Percentiles rank a stretch among this genome's conserved stretches.
Conservation (phyloP, 2,113 vertebrate species). For the Centropus bengalensis region DNA sequence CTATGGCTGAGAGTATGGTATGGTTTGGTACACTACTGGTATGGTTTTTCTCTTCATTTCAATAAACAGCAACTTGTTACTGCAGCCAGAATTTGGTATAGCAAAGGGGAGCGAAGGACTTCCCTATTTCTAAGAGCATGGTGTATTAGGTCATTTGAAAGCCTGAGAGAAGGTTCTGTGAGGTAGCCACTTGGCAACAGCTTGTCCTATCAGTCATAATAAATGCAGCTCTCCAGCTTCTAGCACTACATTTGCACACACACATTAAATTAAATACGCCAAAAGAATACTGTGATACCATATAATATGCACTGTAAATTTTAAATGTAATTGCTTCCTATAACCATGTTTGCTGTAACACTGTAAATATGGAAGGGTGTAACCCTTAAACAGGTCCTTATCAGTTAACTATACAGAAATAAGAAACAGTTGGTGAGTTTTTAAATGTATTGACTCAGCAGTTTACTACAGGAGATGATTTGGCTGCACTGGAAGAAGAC, state of each 20-base stretch:
- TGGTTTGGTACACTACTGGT: no score
- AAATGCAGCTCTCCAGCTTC: background rate
- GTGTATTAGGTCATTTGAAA: background rate
- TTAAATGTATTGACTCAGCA: conserved; percentile 55
- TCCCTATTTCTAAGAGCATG: background rate
- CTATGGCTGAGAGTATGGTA: background rate
- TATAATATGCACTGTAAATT: background rate
- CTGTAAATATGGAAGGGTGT: conserved; percentile 56
- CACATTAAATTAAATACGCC: background rate
- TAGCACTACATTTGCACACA: background rate
- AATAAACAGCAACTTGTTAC: background rate
- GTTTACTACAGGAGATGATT: conserved; percentile 21
- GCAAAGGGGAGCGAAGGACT: background rate
- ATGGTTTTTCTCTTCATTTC: background rate
- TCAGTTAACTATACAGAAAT: conserved; percentile 36
- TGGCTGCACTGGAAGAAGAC: background rate
- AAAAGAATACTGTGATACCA: background rate
- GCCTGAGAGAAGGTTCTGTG: background rate
- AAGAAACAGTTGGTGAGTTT: conserved; percentile 41
- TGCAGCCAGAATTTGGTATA: background rate
- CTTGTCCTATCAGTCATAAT: background rate
- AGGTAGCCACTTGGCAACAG: background rate
- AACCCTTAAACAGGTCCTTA: conserved; percentile 46
- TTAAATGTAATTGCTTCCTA: conserved; percentile 20
- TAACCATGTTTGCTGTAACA: conserved; percentile 30